These are phyloP conservation scores for Hyperopisus bebe DNA, from an alignment of 2,113 vertebrate genomes.

Conservation along the genomic window DNA sequence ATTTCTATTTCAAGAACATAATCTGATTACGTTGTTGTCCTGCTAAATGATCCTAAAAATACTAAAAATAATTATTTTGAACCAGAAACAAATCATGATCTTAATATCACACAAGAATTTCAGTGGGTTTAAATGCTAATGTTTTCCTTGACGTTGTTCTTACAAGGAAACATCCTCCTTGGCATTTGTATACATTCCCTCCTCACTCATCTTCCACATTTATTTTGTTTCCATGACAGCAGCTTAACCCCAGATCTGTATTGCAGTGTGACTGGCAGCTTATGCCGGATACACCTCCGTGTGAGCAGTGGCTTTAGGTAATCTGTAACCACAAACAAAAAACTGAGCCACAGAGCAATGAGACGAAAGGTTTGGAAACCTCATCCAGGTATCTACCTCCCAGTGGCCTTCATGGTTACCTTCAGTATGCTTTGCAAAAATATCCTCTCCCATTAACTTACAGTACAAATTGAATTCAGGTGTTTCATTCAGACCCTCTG, in stretches of 20 bases:
- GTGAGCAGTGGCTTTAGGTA: constrained; percentile 57
- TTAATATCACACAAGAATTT: background rate
- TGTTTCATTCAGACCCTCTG: background rate
- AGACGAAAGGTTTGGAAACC: background rate
- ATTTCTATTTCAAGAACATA: background rate
- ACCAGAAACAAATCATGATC: background rate
- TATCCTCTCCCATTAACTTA: background rate
- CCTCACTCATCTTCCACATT: background rate
- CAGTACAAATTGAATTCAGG: background rate
- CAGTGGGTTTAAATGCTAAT: background rate
- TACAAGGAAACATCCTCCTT: background rate
- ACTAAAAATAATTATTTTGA: background rate
- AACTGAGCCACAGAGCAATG: constrained; percentile 48
- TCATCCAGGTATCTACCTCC: background rate
- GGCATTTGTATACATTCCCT: background rate
- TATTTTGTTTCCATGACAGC: background rate
- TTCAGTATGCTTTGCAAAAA: background rate
- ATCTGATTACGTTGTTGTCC: background rate
- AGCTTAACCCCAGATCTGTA: background rate
- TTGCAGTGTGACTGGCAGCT: background rate
- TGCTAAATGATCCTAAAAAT: background rate
- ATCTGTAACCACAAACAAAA: constrained; percentile 44
- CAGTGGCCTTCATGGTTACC: background rate
- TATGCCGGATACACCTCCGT: constrained; percentile 41
- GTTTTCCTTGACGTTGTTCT: background rate